Percentiles rank a stretch among this genome's conserved stretches.
phyloP scores from a whole-genome alignment of 64 coral and sea anemone species.

The Pocillopora damicornis region DNA sequence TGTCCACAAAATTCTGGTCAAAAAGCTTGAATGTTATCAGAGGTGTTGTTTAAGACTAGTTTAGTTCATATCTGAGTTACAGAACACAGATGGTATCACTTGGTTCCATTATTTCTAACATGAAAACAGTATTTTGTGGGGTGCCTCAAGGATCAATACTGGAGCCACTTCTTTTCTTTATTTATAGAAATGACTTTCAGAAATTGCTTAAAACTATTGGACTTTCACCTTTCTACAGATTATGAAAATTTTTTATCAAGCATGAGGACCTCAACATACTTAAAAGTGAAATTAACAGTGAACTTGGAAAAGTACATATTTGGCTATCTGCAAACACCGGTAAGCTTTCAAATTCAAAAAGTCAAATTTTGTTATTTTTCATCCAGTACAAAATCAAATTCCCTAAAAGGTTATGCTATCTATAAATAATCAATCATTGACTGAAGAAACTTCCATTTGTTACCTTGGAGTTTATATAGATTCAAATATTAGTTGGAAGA shows the following conservation, averaged over 20 bases:
- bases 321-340: constrained; percentile 26
- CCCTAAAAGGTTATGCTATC: no score
- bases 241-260: constrained; percentile 36
- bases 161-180: constrained; percentile 17
- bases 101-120: constrained; percentile 2
- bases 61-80: constrained; percentile 32
- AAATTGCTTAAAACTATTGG: constrained; percentile 21
- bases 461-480: no score
- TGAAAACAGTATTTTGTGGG: not conserved
- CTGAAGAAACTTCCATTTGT: no score
- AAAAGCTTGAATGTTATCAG: no score
- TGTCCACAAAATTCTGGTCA: no score
- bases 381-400: no score
- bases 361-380: constrained; percentile 1
- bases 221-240: constrained; percentile 50
- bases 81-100: no score
- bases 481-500: no score
- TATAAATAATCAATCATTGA: no score
- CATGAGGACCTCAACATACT: not conserved
- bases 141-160: constrained; percentile 38
- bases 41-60: no score
- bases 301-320: constrained; percentile 14
- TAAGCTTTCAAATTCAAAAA: constrained; percentile 22
- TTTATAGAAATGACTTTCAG: constrained; percentile 63
- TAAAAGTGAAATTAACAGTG: constrained; percentile 32